Percentiles rank a stretch among this genome's conserved stretches.
Evolutionary conservation across 2,797 vertebrate genomes (phyloP).

Genomic region (Halcyon badia): DNA sequence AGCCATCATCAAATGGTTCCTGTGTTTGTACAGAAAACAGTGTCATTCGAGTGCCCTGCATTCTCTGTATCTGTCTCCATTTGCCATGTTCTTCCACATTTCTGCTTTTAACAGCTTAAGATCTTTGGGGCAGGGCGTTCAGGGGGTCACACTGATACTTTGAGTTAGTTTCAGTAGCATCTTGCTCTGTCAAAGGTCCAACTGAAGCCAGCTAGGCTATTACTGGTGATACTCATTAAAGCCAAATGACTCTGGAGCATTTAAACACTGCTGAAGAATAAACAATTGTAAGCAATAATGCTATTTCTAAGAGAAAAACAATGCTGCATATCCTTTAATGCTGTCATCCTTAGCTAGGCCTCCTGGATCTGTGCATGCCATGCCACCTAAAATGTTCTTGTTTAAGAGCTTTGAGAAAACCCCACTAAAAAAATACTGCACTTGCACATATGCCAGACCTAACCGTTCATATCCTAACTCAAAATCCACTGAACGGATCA

Average conservation of each 20-base stretch:
- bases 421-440: constrained; percentile 1
- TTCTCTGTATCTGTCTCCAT: background rate
- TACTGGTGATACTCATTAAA: background rate
- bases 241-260: background rate
- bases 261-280: background rate
- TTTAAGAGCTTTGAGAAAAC: constrained; percentile 4
- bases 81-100: background rate
- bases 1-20: background rate
- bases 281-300: background rate
- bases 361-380: background rate
- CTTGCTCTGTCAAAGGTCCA: background rate
- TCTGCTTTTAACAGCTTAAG: background rate
- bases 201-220: background rate
- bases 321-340: background rate
- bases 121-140: background rate
- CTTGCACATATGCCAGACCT: background rate
- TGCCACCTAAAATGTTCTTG: background rate
- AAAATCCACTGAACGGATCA: background rate
- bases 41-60: background rate
- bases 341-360: background rate
- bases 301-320: background rate
- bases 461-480: background rate
- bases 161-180: background rate
- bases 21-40: background rate
- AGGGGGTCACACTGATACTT: background rate